These are phyloP conservation scores for Loris lydekkerianus DNA, from an alignment of 2,797 vertebrate genomes.

Conservation along the genomic window DNA sequence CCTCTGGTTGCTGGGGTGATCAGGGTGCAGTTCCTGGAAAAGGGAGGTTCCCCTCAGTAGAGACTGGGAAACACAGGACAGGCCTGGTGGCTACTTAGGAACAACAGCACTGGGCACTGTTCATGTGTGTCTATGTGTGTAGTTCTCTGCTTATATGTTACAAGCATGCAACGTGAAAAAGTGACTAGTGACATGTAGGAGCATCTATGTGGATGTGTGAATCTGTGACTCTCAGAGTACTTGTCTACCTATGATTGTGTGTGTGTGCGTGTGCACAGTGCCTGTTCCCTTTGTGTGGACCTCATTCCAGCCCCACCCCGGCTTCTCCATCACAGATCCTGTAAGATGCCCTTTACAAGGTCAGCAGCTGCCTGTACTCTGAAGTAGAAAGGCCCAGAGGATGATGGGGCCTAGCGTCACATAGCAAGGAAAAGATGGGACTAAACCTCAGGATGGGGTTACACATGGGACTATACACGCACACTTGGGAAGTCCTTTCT, in stretches of 20 bases:
- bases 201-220: not conserved
- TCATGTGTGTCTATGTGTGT: fast-evolving
- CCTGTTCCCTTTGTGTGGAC: not conserved
- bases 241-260: fast-evolving
- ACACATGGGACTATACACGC: not conserved
- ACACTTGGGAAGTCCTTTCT: slow-evolving; percentile 56
- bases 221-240: not conserved
- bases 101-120: not conserved
- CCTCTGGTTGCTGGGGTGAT: slow-evolving; percentile 6
- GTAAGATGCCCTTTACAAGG: not conserved
- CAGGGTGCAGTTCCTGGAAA: not conserved
- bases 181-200: not conserved
- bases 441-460: not conserved
- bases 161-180: not conserved
- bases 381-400: not conserved
- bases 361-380: slow-evolving; percentile 1
- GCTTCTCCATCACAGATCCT: not conserved
- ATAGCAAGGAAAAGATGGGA: not conserved
- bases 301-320: not conserved
- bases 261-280: not conserved
- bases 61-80: not conserved
- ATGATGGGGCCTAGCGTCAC: not conserved
- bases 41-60: not conserved
- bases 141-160: not conserved
- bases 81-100: not conserved